Evolutionary conservation across 2,113 vertebrate genomes (phyloP).

Genomic region (Oryzias woworae): DNA sequence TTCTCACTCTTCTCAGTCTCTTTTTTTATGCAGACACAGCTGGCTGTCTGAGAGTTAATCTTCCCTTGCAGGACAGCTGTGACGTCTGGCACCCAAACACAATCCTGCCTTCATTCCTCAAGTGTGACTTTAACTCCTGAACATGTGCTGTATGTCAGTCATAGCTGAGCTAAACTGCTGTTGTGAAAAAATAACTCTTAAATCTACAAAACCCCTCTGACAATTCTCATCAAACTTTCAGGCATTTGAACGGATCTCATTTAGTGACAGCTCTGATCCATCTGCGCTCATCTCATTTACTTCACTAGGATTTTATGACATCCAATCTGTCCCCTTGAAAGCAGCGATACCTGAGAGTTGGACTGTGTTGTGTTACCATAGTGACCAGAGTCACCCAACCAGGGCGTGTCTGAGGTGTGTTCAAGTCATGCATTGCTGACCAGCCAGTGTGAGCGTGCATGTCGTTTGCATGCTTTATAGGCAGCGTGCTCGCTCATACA

Average conservation of each 20-base stretch:
- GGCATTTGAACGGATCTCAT: conserved; percentile 2
- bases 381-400: conserved; percentile 66
- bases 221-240: too few species aligned
- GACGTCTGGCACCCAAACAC: conserved; percentile 61
- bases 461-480: conserved; percentile 52
- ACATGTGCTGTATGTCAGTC: conserved; percentile 7
- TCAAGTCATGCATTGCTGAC: conserved; percentile 44
- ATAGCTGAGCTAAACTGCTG: conserved; percentile 26
- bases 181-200: background rate
- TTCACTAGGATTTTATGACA: conserved; percentile 41
- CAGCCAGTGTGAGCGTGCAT: conserved; percentile 32
- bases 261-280: conserved; percentile 41
- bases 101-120: conserved; percentile 11
- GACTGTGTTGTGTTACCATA: conserved; percentile 65
- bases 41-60: conserved; percentile 69
- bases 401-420: conserved; percentile 49
- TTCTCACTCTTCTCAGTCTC: conserved; percentile 25
- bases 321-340: conserved; percentile 45
- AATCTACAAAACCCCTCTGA: too few species aligned
- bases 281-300: conserved; percentile 42
- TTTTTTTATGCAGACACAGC: conserved; percentile 43
- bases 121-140: conserved; percentile 11
- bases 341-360: conserved; percentile 63
- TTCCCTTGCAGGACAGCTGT: conserved; percentile 46
- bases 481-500: conserved; percentile 1